A percentile compares a stretch with the other conserved stretches of the same genome.
These are phyloP conservation scores for Pachliopta kotzebuea DNA, from an alignment of 2,888 invertebrate genomes.

Conservation along the genomic window DNA sequence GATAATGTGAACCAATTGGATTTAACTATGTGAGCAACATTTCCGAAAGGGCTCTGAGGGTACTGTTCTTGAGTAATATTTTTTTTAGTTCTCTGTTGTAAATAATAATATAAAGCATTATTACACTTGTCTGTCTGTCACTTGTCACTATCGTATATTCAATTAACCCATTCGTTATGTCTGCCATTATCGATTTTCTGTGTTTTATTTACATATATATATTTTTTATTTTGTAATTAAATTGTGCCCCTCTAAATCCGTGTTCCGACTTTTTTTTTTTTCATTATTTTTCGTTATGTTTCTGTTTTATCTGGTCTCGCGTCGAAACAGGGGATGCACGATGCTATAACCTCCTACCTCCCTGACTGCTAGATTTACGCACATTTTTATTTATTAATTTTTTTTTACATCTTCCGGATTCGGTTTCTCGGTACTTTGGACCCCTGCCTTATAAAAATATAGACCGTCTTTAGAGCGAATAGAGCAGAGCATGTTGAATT, in stretches of 20 bases:
- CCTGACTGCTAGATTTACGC: conserved; percentile 52
- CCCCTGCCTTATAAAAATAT: not conserved
- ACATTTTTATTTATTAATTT: conserved; percentile 36
- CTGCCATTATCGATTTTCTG: conserved; percentile 48
- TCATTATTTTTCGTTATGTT: conserved; percentile 48
- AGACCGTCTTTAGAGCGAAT: conserved; percentile 30
- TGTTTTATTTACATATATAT: conserved; percentile 52
- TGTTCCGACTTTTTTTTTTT: conserved; percentile 54
- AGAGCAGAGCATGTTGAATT: conserved; percentile 65
- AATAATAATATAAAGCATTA: conserved; percentile 58
- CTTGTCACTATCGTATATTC: conserved; percentile 48
- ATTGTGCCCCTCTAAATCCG: conserved; percentile 78
- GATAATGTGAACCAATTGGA: conserved; percentile 37
- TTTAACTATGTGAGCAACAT: conserved; percentile 34
- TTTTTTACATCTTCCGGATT: conserved; percentile 36
- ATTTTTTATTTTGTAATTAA: conserved; percentile 51
- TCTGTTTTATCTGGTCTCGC: conserved; percentile 58
- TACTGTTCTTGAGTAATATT: conserved; percentile 37
- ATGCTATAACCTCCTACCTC: conserved; percentile 74
- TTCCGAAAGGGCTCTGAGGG: conserved; percentile 46
- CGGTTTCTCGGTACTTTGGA: conserved; percentile 15
- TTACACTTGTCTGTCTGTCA: conserved; percentile 56
- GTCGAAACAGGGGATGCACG: conserved; percentile 79
- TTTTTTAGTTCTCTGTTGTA: conserved; percentile 47
- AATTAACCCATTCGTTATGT: conserved; percentile 70